These are phyloP conservation scores for Stenurella melanura DNA, from an alignment of 2,888 invertebrate species.

Conservation along the genomic window DNA sequence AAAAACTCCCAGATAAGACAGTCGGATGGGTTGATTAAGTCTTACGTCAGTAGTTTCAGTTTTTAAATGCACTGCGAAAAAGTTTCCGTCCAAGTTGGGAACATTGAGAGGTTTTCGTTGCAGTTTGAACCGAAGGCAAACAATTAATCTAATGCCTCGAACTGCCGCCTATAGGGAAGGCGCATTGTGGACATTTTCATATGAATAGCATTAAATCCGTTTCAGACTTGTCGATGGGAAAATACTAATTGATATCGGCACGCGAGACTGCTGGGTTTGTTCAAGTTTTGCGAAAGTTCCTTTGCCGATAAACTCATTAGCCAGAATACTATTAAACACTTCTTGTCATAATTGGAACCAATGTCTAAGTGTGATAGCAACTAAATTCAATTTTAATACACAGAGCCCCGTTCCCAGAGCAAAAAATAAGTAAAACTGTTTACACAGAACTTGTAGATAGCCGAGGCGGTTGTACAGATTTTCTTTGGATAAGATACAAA, in stretches of 20 bases:
- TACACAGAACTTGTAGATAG: too few relatives aligned
- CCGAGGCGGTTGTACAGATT: too few relatives aligned
- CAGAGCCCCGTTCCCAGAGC: too few relatives aligned
- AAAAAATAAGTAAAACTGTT: too few relatives aligned
- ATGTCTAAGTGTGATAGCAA: neutral
- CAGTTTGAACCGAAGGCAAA: conserved; percentile 1
- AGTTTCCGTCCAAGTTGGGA: neutral
- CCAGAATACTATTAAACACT: neutral
- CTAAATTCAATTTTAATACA: too few relatives aligned
- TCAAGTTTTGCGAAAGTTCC: neutral
- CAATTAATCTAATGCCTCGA: conserved; percentile 17
- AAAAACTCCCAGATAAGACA: neutral
- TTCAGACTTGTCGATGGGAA: too few relatives aligned
- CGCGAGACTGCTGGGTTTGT: neutral
- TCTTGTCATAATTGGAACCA: neutral
- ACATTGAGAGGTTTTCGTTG: neutral
- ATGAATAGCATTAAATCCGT: neutral
- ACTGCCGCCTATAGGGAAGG: neutral
- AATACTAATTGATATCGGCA: neutral
- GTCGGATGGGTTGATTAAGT: neutral
- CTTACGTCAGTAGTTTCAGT: neutral
- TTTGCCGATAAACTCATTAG: neutral
- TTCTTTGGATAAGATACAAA: too few relatives aligned
- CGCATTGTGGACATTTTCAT: neutral
- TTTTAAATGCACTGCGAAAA: neutral